Evolutionary conservation across 2,888 invertebrate genomes (phyloP).

Genomic region (Spodoptera picta): DNA sequence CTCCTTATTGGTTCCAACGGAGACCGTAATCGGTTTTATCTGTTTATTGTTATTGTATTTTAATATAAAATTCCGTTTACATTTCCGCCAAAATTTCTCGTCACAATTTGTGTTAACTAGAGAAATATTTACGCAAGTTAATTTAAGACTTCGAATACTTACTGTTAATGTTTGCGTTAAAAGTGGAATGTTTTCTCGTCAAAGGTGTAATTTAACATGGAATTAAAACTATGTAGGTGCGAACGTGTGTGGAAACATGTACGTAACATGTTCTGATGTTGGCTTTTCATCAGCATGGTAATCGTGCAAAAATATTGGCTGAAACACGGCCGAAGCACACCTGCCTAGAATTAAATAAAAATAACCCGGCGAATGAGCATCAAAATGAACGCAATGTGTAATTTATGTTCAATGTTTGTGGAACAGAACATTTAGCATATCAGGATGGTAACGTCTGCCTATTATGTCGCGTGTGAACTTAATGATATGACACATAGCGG

Average conservation of each 20-base stretch:
- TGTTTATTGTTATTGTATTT: conserved; percentile 71
- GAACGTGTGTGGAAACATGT: conserved; percentile 65
- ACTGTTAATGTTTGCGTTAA: conserved; percentile 46
- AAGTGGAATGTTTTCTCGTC: conserved; percentile 50
- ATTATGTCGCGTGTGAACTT: conserved; percentile 47
- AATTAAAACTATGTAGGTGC: conserved; percentile 73
- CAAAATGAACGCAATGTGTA: conserved; percentile 75
- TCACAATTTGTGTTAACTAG: conserved; percentile 46
- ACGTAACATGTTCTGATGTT: conserved; percentile 76
- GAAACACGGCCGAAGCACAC: conserved; percentile 77
- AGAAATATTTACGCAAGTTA: conserved; percentile 45
- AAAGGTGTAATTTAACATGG: conserved; percentile 69
- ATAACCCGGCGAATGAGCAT: conserved; percentile 78
- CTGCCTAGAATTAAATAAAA: conserved; percentile 88
- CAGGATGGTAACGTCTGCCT: conserved; percentile 53
- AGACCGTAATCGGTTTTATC: conserved; percentile 73
- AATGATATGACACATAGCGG: conserved; percentile 44
- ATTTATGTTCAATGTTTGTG: conserved; percentile 77
- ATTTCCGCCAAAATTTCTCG: conserved; percentile 53
- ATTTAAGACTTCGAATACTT: conserved; percentile 45
- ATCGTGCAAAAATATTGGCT: conserved; percentile 86
- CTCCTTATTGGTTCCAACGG: conserved; percentile 77
- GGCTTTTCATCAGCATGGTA: conserved; percentile 88
- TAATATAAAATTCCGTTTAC: conserved; percentile 56
- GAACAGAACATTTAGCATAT: conserved; percentile 71